Percentiles rank a stretch among this genome's conserved stretches.
phyloP scores from a whole-genome alignment of 2,888 invertebrate genomes.

The Cosmia trapezina region DNA sequence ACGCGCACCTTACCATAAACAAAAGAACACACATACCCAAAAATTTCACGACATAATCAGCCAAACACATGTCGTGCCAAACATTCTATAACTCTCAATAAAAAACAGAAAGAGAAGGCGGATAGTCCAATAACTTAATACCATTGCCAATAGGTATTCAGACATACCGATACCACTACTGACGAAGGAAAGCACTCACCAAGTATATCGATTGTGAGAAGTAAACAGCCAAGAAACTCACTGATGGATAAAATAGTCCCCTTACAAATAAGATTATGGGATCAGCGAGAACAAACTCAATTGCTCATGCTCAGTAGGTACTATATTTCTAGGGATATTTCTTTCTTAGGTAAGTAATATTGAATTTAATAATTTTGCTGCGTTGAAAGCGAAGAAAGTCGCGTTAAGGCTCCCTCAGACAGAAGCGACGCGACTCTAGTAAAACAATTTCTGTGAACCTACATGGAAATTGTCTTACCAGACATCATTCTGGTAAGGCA shows the following conservation, averaged over 20 bases:
- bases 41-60: background rate
- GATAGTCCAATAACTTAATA: slow-evolving; percentile 23
- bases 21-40: background rate
- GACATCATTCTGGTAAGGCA: too few relatives aligned
- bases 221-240: slow-evolving; percentile 68
- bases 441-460: too few relatives aligned
- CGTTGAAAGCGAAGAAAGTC: too few relatives aligned
- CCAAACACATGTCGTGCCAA: background rate
- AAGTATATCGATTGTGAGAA: slow-evolving; percentile 56
- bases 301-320: slow-evolving; percentile 44
- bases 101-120: background rate
- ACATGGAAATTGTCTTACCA: too few relatives aligned
- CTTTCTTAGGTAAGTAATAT: slow-evolving; percentile 29
- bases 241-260: slow-evolving; percentile 66
- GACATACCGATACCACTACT: slow-evolving; percentile 23
- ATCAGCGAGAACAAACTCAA: slow-evolving; percentile 62
- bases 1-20: background rate
- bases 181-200: slow-evolving; percentile 48
- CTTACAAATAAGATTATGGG: slow-evolving; percentile 61
- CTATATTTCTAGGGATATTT: slow-evolving; percentile 24
- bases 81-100: background rate
- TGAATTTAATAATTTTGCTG: slow-evolving; percentile 3
- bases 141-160: slow-evolving; percentile 15
- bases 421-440: too few relatives aligned
- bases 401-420: too few relatives aligned